Base-by-base conservation (phyloP, 2,888 invertebrate genomes). In the Polymixis lichenea region DNA sequence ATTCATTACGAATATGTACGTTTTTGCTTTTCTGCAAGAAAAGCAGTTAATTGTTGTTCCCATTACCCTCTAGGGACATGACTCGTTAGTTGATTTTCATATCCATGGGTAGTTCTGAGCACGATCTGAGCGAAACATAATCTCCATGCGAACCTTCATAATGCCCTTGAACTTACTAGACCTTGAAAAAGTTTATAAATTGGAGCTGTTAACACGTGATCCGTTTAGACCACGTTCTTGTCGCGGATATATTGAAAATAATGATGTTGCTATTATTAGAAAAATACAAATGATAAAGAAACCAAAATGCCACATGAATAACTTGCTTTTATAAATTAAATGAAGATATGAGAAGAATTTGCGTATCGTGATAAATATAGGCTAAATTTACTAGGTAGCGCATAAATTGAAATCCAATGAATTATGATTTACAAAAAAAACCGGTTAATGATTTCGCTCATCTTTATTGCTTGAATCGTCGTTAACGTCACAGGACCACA, bases 111-210 rank as follows among this genome's bases (percentile, higher is more conserved):
- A 68, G n/a, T 61, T 70, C n/a, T n/a, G 70, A 67, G 43, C 49
- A 62, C 3, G 43, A 56, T 71, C 56, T 51, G 17, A 65, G 38
- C 15, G 8, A 72, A 65, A 25, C 25, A 67, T 32, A 74, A 71
- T 77, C 55, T 46, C 17, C 15, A 71, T 69, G 25, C 53, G 25
- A 19, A 32, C 43, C 32, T 58, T 60, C 43, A 13, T 61, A 51
- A 72, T 71, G 46, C 64, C 78, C 62, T 75, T 79, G 62, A 79
- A 64, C 56, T 64, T 46, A 66, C 22, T 61, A 80, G 56, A 75
- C 22, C 28, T 80, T 73, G 74, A 56, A 78, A 56, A 60, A 2
- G 9, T 53, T 25, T 64, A 55, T 60, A 65, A 32, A 77, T 77
- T 65, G 38, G 7, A 53, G 64, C 13, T 55, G 22, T 43, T 56